Evolutionary conservation across 2,888 invertebrate genomes (phyloP).

Genomic region (Chymomyza fuscimana): DNA sequence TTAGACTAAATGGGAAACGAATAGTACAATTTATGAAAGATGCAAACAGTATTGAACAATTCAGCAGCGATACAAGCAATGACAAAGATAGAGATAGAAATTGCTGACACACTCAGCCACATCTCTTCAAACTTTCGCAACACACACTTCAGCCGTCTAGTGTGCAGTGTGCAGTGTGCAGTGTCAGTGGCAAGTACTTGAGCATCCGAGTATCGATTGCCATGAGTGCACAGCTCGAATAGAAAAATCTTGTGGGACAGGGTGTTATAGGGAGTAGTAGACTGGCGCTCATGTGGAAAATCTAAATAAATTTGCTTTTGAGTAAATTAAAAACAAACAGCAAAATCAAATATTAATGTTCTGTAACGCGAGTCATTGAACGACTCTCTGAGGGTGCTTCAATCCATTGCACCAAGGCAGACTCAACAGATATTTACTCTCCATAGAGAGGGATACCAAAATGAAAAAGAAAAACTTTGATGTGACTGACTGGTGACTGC

Average conservation of each 20-base stretch:
- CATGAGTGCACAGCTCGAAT: slow-evolving; percentile 21
- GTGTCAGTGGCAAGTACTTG: slow-evolving; percentile 7
- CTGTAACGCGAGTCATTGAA: slow-evolving; percentile 54
- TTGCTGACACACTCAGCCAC: not conserved
- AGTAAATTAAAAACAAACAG: slow-evolving; percentile 72
- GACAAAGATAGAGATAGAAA: not conserved
- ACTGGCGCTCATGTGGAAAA: slow-evolving; percentile 24
- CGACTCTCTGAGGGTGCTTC: slow-evolving; percentile 40
- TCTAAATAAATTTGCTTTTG: slow-evolving; percentile 65
- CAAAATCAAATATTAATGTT: slow-evolving; percentile 74
- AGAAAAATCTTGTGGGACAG: not conserved
- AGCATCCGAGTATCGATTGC: slow-evolving; percentile 54
- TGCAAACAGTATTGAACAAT: too few relatives aligned
- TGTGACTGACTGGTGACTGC: slow-evolving; percentile 24
- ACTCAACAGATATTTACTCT: not conserved
- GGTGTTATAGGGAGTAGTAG: not conserved
- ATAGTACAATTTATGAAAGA: too few relatives aligned
- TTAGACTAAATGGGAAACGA: too few relatives aligned
- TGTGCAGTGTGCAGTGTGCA: slow-evolving; percentile 38
- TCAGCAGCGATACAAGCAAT: not conserved
- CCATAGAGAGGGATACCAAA: not conserved
- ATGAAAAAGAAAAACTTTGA: not conserved
- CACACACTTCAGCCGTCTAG: not conserved
- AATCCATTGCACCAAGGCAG: slow-evolving; percentile 13
- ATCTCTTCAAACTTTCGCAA: not conserved